Evolutionary conservation across 2,113 vertebrate species (phyloP), one percentile per base, ranked within the genome.

Genomic region (Myiozetetes cayanensis): DNA sequence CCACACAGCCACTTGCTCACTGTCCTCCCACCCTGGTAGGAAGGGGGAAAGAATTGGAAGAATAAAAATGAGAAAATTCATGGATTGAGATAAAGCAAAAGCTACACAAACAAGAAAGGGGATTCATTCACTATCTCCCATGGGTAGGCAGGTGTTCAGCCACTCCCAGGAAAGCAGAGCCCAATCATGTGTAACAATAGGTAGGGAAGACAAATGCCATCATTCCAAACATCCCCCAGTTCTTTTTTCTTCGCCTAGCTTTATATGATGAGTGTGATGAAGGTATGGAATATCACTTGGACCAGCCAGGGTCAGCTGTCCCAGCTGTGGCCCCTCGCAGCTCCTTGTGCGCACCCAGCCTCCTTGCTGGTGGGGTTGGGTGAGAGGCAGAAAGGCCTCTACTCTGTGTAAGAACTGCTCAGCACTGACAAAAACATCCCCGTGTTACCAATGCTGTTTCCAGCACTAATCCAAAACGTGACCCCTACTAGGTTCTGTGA

Each of bases 161-260:
- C 35, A 49, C 19, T 22, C 25, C 24, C 30, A 23, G 47, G 72
- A 55, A 43, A 37, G 25, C 9, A 12, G 13, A 18, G 18, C 31
- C 49, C 47, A 25, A 37, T 70, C n/a, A 19, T 8, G 2, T 35
- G 41, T 44, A 35, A 3, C 0, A 0, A 49, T 47, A 15, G 11
- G 41, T 76, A 35, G 30, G 41, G 49, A 28, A 84, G 49, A 37
- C 18, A 63, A 63, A 62, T 31, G 16, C 30, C 9, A 9, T 53
- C 39, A 19, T 17, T 75, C 21, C 14, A 35, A 68, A 62, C 6
- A 16, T 62, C 7, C 12, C 10, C 6, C 20, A 21, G 12, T 43
- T 11, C 2, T 7, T 76, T 83, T 41, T 41, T n/a, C 16, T 62
- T 68, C 9, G 2, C 7, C 24, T 24, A 35, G 6, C n/a, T 75